These are phyloP conservation scores for Aricia artaxerxes DNA, from an alignment of 2,888 invertebrate species.

Conservation along the genomic window DNA sequence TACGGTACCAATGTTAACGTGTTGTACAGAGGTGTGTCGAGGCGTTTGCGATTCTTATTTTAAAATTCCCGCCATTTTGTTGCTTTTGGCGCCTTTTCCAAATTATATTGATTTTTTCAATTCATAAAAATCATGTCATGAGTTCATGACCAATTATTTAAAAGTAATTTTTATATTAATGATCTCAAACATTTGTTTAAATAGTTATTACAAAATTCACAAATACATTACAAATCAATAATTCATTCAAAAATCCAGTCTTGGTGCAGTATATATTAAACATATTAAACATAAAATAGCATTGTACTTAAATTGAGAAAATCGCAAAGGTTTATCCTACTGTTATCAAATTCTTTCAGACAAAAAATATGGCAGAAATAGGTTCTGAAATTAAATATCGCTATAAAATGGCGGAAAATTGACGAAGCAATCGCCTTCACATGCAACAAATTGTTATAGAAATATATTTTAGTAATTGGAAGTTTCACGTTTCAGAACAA, in stretches of 20 bases:
- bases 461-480: slow-evolving; percentile 50
- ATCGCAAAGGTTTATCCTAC: neutral
- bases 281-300: neutral
- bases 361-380: neutral
- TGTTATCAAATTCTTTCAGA: neutral
- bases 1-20: slow-evolving; percentile 69
- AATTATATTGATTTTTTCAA: neutral
- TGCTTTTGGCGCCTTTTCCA: neutral
- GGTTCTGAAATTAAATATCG: neutral
- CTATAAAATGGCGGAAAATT: slow-evolving; percentile 15
- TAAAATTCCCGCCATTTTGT: slow-evolving; percentile 11
- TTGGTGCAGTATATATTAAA: neutral
- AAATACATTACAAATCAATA: neutral
- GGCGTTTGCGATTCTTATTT: slow-evolving; percentile 43
- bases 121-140: neutral
- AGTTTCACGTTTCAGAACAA: slow-evolving; percentile 51
- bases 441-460: slow-evolving; percentile 47
- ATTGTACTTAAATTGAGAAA: slow-evolving; percentile 23
- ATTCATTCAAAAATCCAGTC: neutral
- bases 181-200: neutral
- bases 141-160: neutral
- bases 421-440: slow-evolving; percentile 46
- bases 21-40: slow-evolving; percentile 57
- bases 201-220: neutral
- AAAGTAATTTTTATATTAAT: neutral